These are phyloP conservation scores for Euwallacea similis DNA, from an alignment of 1,140 invertebrate species.

Conservation along the genomic window DNA sequence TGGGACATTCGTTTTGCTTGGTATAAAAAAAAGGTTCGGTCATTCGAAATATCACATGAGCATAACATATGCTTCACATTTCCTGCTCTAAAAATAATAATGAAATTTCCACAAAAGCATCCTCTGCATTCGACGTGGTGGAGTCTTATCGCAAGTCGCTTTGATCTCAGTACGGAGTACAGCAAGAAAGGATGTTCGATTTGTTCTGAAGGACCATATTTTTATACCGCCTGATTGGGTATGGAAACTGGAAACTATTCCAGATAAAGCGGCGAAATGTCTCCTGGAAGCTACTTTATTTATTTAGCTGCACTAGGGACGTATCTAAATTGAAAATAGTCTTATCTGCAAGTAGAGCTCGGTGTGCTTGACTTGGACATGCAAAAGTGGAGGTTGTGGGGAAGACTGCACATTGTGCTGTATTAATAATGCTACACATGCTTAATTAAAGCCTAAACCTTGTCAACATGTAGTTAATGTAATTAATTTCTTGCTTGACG, in stretches of 20 bases:
- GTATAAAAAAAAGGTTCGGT: too few relatives aligned
- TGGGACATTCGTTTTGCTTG: background rate
- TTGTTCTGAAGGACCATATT: slow-evolving; percentile 14
- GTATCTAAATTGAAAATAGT: slow-evolving; percentile 16
- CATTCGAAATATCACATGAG: too few relatives aligned
- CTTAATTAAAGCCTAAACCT: too few relatives aligned
- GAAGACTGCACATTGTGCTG: too few relatives aligned
- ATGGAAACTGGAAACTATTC: slow-evolving; percentile 19
- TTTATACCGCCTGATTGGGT: slow-evolving; percentile 18
- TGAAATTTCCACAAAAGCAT: slow-evolving; percentile 1
- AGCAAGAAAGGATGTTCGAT: slow-evolving; percentile 5
- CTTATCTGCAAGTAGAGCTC: background rate
- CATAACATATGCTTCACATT: too few relatives aligned
- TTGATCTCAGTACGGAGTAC: slow-evolving; percentile 3
- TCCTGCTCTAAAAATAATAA: background rate
- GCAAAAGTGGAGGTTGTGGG: too few relatives aligned
- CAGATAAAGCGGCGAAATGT: slow-evolving; percentile 14
- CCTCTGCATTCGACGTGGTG: slow-evolving; percentile 1
- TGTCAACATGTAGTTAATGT: too few relatives aligned
- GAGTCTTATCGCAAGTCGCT: slow-evolving; percentile 6
- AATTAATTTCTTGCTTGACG: too few relatives aligned
- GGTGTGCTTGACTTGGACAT: too few relatives aligned
- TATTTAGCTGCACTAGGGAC: slow-evolving; percentile 9
- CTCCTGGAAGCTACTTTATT: slow-evolving; percentile 12
- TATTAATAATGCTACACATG: too few relatives aligned